These are phyloP conservation scores for Halcyon badia DNA, from an alignment of 2,797 vertebrate species.

Conservation along the genomic window DNA sequence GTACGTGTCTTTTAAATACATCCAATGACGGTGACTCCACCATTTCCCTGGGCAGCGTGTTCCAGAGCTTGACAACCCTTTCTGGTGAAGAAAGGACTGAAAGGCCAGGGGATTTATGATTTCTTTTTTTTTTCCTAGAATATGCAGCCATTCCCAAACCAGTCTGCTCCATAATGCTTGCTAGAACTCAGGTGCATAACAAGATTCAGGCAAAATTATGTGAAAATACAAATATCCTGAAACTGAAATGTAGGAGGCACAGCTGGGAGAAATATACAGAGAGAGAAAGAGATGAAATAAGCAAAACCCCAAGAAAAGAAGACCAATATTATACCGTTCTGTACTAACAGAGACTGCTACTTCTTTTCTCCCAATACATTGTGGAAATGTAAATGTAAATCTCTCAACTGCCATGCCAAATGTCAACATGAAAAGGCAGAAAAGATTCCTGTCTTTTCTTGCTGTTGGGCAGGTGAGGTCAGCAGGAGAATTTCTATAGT, in stretches of 20 bases:
- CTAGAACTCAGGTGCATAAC: not conserved
- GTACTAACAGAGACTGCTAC: not conserved
- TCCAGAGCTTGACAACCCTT: not conserved
- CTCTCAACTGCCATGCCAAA: not conserved
- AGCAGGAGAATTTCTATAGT: not conserved
- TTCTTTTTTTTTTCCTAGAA: not conserved
- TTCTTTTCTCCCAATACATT: not conserved
- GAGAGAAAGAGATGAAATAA: not conserved
- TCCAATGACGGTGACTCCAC: not conserved
- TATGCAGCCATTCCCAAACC: not conserved
- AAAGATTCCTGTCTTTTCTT: not conserved
- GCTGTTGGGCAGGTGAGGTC: not conserved
- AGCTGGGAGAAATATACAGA: not conserved
- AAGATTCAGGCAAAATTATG: not conserved
- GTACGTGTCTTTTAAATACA: accelerated
- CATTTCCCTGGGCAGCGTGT: not conserved
- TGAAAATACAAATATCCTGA: not conserved
- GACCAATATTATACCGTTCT: not conserved
- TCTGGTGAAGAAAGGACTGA: not conserved
- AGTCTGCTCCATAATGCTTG: not conserved
- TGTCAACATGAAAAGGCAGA: not conserved
- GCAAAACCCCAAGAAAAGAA: not conserved
- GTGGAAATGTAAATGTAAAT: not conserved
- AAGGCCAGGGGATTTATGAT: not conserved
- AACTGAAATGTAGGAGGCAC: not conserved